Conservation (phyloP, 2,797 vertebrate species). For the Acipenser ruthenus region DNA sequence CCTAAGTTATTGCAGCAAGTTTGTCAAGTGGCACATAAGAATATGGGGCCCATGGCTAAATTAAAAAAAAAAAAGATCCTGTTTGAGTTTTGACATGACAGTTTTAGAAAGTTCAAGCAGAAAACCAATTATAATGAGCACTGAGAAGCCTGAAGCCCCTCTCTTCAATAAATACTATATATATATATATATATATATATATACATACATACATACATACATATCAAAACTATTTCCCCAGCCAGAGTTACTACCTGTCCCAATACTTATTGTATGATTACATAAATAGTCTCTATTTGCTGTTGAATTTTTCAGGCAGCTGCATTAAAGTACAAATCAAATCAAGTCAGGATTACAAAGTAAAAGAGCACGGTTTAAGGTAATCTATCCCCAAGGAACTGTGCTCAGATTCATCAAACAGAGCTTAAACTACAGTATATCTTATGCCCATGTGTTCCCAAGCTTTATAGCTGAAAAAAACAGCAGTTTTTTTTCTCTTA, state of each 20-base stretch:
- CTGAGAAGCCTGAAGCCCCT: conserved; percentile 69
- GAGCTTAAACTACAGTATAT: conserved; percentile 78
- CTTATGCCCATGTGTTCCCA: conserved; percentile 65
- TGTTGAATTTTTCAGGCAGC: conserved; percentile 72
- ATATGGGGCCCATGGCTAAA: conserved; percentile 70
- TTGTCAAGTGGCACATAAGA: conserved; percentile 71
- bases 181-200: conserved; percentile 50
- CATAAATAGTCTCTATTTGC: conserved; percentile 76
- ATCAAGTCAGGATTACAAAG: conserved; percentile 81
- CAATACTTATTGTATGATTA: conserved; percentile 71
- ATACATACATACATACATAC: conserved; percentile 42
- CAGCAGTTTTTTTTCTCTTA: conserved; percentile 51
- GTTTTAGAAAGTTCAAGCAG: conserved; percentile 87
- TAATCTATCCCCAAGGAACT: conserved; percentile 79
- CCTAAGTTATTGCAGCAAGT: conserved; percentile 73
- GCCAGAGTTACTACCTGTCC: conserved; percentile 68
- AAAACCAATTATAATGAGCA: conserved; percentile 84
- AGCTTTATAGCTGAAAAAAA: conserved; percentile 61
- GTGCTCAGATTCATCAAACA: conserved; percentile 79
- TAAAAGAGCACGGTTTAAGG: conserved; percentile 77
- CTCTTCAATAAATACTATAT: conserved; percentile 66
- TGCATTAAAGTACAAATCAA: conserved; percentile 79
- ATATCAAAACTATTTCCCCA: conserved; percentile 67
- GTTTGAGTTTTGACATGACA: conserved; percentile 84
- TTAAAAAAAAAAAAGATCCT: conserved; percentile 70